Evolutionary conservation across 2,113 vertebrate genomes (phyloP), one percentile per base, ranked within the genome.

Genomic region (Brienomyrus longianalis): DNA sequence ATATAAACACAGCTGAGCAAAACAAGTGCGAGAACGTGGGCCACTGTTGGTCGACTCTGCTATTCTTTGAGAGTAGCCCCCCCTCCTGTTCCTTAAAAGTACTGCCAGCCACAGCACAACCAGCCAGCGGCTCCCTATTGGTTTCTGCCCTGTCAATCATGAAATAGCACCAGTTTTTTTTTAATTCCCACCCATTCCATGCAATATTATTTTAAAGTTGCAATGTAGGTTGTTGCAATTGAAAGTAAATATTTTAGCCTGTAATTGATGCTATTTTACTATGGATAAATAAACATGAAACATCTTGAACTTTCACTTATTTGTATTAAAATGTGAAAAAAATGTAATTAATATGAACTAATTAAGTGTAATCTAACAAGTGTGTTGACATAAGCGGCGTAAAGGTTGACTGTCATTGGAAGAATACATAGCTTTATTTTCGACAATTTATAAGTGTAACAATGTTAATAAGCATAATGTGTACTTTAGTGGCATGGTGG

Each of bases 61-160:
- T 85, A 39, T 89, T 59, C 31, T 89, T 85, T 89, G 89, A 59
- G 80, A 85, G 50, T 84, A 62, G 56, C 89, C 23, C 89, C 89
- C 89, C 27, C 89, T 89, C 52, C 89, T 89, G 89, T 54, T 51
- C 27, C 31, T 54, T 31, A 50, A 11, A 17, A 17, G 88, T 74
- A 87, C n/a, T 87, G 54, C 86, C 10, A 3, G 9, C n/a, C 66
- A 52, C 15, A 27, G 47, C 17, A 17, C n/a, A 51, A 77, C 77
- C 47, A 86, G 45, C 23, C 83, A 13, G 8, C 23, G n/a, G 19
- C 47, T 45, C 35, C 5, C 35, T 80, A 80, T 80, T 43, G 74
- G 74, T 80, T 39, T 80, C 74, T 19, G 35, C 35, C 6, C 74
- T 21, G 74, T 80, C 74, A 35, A 43, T 80, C 74, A 85, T 85